Base-by-base conservation (phyloP, 2,888 invertebrate genomes). In the Amphipyra berbera region DNA sequence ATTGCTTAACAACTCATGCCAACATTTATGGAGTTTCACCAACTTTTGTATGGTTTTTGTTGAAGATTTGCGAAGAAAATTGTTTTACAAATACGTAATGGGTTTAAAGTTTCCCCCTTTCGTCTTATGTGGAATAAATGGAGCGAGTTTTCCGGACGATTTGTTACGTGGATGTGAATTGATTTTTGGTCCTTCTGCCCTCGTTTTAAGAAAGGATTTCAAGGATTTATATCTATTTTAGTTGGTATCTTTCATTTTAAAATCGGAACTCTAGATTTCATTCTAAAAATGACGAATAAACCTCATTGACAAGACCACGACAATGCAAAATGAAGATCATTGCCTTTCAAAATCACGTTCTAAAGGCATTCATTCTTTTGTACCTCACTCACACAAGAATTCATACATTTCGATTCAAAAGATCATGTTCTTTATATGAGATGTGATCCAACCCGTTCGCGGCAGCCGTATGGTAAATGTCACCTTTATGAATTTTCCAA, bases 81-180 rank as follows among this genome's bases (percentile, higher is more conserved):
- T 68, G 58, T 72, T 74, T 75, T 45, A 57, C 60, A 68, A 62
- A 72, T 49, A 60, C 54, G 33, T 47, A 53, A 66, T 49, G 37
- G 45, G 46, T 69, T 72, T 58, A 66, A 75, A 75, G 46, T 78
- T 78, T 37, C 35, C 44, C n/a, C 42, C 15, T 64, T 75, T 61
- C 41, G 21, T 61, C 45, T 33, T 63, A 61, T 37, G 52, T 66
- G 47, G 30, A 56, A 47, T 59, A 56, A 78, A 78, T 72, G 46
- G 52, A 35, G 49, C 48, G 46, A 13, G 52, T 49, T 72, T 66
- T 42, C 66, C 47, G 14, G 12, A 37, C 46, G 30, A 72, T 75
- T 63, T 60, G 14, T 59, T 71, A n/a, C 14, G 21, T 13, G 38
- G 35, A 47, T 47, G 42, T 50, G 35, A 21, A 53, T 42, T 8